phyloP scores from a whole-genome alignment of 2,113 vertebrate genomes.

The Speoplatyrhinus poulsoni region DNA sequence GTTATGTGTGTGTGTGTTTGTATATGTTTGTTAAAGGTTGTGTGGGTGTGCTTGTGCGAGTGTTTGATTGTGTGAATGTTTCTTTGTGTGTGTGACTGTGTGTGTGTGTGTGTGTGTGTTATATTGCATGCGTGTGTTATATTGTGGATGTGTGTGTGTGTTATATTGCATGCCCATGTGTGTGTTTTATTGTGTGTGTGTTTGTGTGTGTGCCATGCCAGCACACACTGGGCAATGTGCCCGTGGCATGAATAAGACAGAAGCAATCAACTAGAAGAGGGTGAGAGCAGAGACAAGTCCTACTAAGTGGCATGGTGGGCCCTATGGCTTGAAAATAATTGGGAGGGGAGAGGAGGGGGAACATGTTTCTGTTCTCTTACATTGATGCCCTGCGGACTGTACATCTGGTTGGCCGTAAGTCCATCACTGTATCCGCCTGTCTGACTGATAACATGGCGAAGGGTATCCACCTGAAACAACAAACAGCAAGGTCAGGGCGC shows the following conservation, averaged over 20 bases:
- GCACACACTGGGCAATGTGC: slow-evolving; percentile 72
- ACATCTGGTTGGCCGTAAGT: slow-evolving; percentile 98
- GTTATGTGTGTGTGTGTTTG: no score
- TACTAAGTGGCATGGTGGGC: slow-evolving; percentile 79
- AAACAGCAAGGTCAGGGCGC: slow-evolving; percentile 63
- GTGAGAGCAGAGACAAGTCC: slow-evolving; percentile 81
- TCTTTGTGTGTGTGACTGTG: no score
- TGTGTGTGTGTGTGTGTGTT: no score
- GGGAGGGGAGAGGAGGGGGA: slow-evolving; percentile 18
- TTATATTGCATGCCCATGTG: slow-evolving; percentile 72
- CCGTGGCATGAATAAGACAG: slow-evolving; percentile 77
- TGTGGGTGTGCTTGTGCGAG: no score
- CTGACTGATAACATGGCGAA: slow-evolving; percentile 99
- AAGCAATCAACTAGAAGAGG: slow-evolving; percentile 85
- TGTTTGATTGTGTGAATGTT: no score
- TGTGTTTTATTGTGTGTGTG: slow-evolving; percentile 73
- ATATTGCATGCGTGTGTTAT: slow-evolving; percentile 33
- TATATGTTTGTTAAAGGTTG: no score
- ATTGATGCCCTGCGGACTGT: slow-evolving; percentile 99
- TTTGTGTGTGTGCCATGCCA: slow-evolving; percentile 68
- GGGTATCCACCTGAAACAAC: slow-evolving; percentile 98
- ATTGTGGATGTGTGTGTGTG: slow-evolving; percentile 68
- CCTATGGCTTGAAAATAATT: not conserved
- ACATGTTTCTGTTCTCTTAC: slow-evolving; percentile 82
- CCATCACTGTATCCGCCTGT: slow-evolving; percentile 99